Evolutionary conservation across 1,140 invertebrate species (phyloP), one percentile per base, ranked within the genome.

Genomic region (Neuroterus valhalla): DNA sequence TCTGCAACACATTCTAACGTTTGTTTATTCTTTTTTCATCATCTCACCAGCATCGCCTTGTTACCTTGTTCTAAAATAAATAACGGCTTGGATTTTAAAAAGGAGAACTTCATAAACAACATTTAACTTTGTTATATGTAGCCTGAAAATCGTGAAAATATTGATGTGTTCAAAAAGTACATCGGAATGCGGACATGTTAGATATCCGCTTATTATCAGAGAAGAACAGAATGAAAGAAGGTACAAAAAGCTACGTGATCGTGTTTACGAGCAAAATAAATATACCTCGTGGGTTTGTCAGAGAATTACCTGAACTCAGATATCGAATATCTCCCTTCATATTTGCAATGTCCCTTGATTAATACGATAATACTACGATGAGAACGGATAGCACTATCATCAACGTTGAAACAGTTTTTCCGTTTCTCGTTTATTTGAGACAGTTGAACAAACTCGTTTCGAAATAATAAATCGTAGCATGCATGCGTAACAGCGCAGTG

Each of bases 201-300:
- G 2, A 3, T 62, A 15, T 62, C 23, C 14, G 26, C 14, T 55
- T 6, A 50, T 21, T 48, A 15, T 48, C 2, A 17, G 3, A 17
- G 15, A 50, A 21, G 21, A 21, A 12, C 5, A 5, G 19, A 19
- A 23, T 23, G 23, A 55, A 23, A 21, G 50, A 55, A 21, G 21
- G 19, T 55, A 55, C 3, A 55, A 23, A 55, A 45, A 50, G 21
- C 17, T n/a, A 50, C 48, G 1, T 23, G 50, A 55, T 55, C 21
- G 50, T n/a, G 50, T 55, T 55, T 55, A 55, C 23, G 50, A 55
- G 19, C 50, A 21, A 55, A 55, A 55, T 55, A 55, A 55, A 55
- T 55, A 55, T 21, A 55, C 21, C 50, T 23, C 19, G 23, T 55
- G 50, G 50, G 50, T 55, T 55, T 55, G 50, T 55, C 19, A 55